Conservation (phyloP, 2,888 invertebrate genomes). For the Philereme transversata region DNA sequence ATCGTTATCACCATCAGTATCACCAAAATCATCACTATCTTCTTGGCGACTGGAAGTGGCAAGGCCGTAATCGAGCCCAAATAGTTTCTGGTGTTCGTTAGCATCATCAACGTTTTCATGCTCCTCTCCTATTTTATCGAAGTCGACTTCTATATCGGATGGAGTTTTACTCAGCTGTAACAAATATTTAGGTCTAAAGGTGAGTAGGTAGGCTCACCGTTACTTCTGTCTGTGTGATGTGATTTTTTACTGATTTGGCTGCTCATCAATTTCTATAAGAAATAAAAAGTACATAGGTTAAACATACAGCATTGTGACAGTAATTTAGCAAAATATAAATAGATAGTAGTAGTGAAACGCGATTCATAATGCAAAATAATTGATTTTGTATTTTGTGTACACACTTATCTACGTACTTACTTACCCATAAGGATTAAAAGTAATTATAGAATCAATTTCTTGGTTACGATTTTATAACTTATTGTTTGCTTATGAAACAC, state of each 20-base stretch:
- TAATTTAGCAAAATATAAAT: constrained; percentile 6
- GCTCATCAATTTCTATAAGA: background rate
- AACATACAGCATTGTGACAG: constrained; percentile 10
- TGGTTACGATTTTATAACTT: constrained; percentile 4
- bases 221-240: background rate
- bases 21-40: background rate
- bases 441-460: constrained; percentile 11
- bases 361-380: constrained; percentile 3
- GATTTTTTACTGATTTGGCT: background rate
- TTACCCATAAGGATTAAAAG: background rate
- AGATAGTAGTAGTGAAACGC: constrained; percentile 2
- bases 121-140: background rate
- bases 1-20: no score
- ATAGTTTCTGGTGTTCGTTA: background rate
- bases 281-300: background rate
- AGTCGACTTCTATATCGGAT: background rate
- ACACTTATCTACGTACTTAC: background rate
- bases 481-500: no score
- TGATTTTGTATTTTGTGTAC: background rate
- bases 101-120: background rate
- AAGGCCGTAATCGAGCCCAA: background rate
- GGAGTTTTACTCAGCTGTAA: background rate
- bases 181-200: background rate
- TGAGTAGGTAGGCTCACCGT: background rate
- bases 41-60: background rate